These are phyloP conservation scores for Cydia strobilella DNA, from an alignment of 1,140 invertebrate species.

Conservation along the genomic window DNA sequence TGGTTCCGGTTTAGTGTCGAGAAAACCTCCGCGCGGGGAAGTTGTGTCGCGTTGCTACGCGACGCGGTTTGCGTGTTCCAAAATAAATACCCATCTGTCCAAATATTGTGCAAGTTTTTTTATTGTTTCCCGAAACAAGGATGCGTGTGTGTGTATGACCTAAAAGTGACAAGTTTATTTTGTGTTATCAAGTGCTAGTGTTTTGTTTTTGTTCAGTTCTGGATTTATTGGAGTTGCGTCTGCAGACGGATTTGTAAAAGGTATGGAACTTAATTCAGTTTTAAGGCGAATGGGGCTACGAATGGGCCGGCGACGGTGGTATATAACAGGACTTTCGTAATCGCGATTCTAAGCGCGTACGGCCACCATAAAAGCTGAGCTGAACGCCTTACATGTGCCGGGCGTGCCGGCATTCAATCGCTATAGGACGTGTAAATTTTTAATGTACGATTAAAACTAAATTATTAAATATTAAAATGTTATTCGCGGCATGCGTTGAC, in stretches of 20 bases:
- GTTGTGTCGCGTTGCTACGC: slow-evolving; percentile 36
- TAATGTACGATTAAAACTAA: background rate
- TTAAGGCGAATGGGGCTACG: slow-evolving; percentile 26
- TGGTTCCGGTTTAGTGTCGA: slow-evolving; percentile 58
- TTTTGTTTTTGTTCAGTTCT: slow-evolving; percentile 74
- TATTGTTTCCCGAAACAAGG: slow-evolving; percentile 58
- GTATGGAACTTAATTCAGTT: slow-evolving; percentile 48
- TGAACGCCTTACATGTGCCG: slow-evolving; percentile 52
- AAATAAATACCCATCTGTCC: slow-evolving; percentile 76
- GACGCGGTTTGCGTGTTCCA: slow-evolving; percentile 64
- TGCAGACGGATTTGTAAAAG: slow-evolving; percentile 69
- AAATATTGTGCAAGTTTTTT: slow-evolving; percentile 74
- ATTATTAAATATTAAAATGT: slow-evolving; percentile 5
- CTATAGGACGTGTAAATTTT: slow-evolving; percentile 53
- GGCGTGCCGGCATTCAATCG: slow-evolving; percentile 46
- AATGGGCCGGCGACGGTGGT: slow-evolving; percentile 45
- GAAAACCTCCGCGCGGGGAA: slow-evolving; percentile 53
- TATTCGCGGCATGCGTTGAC: slow-evolving; percentile 6
- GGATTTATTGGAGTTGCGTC: slow-evolving; percentile 69
- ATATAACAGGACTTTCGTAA: slow-evolving; percentile 73
- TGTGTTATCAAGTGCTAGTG: slow-evolving; percentile 64
- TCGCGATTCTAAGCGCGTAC: slow-evolving; percentile 72
- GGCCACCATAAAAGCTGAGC: slow-evolving; percentile 67
- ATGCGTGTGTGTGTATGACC: slow-evolving; percentile 52
- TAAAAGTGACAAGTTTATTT: slow-evolving; percentile 48